These are phyloP conservation scores for Halocynthia roretzi DNA, from an alignment of 23 tunicate genomes.

Conservation along the genomic window DNA sequence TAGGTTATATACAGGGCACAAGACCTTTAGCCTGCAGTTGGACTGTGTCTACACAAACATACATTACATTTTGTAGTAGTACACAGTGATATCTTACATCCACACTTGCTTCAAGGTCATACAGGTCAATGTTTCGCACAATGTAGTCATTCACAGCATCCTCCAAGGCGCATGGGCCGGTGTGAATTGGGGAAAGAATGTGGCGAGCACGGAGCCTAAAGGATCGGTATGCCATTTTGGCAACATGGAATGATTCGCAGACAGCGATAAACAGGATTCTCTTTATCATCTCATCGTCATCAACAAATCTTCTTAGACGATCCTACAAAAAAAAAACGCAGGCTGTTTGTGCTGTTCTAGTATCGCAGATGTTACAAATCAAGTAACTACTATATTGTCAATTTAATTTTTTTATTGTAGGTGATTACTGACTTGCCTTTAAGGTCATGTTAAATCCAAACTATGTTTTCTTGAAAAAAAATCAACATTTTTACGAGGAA, in stretches of 20 bases:
- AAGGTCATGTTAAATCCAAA: too few relatives aligned
- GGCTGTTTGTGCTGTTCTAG: background rate
- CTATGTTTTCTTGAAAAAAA: too few relatives aligned
- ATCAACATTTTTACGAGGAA: too few relatives aligned
- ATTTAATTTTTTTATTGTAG: too few relatives aligned
- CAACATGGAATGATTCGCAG: constrained; percentile 86
- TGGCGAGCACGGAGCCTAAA: constrained; percentile 88
- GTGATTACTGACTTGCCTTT: too few relatives aligned
- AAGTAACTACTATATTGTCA: too few relatives aligned
- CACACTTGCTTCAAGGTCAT: constrained; percentile 94
- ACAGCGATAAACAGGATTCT: constrained; percentile 91
- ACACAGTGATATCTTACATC: constrained; percentile 36
- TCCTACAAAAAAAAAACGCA: constrained; percentile 38
- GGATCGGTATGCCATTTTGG: constrained; percentile 88
- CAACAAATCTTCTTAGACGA: constrained; percentile 84
- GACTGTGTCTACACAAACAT: too few relatives aligned
- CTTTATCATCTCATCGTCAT: constrained; percentile 93
- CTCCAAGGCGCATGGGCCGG: constrained; percentile 73
- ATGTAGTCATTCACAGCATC: constrained; percentile 97
- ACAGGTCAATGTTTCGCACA: constrained; percentile 91
- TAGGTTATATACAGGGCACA: too few relatives aligned
- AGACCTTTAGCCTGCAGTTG: too few relatives aligned
- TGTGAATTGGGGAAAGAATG: constrained; percentile 73
- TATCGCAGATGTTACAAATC: too few relatives aligned
- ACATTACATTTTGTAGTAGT: too few relatives aligned